A percentile compares a stretch with the other conserved stretches of the same genome.
Conservation (phyloP, 2,113 vertebrate genomes). For the Bos indicus region DNA sequence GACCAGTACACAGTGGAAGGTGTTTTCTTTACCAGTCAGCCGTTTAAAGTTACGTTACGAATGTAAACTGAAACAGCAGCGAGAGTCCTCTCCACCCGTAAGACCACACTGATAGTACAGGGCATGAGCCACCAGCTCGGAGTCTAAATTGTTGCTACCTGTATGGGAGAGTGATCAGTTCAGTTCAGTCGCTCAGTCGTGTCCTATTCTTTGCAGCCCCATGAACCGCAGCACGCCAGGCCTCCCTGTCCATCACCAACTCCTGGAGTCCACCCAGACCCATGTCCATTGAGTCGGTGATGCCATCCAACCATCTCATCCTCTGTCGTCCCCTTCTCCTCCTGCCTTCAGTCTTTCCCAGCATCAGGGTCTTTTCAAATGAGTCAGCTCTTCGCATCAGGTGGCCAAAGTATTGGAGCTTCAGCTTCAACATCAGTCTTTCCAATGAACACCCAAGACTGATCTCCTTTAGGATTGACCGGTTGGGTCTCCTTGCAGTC, state of each 20-base stretch:
- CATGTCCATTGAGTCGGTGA: not conserved
- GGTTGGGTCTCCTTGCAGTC: not conserved
- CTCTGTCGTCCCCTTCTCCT: not conserved
- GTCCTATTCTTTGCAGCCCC: rapidly evolving
- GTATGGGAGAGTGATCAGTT: not conserved
- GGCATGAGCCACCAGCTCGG: not conserved
- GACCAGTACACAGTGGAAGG: not conserved
- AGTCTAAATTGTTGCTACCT: not conserved
- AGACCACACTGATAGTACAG: not conserved
- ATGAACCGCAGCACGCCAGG: not conserved
- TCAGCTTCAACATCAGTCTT: not conserved
- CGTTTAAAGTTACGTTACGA: not conserved
- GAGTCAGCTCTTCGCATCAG: not conserved
- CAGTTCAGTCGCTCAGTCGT: not conserved
- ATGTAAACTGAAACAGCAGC: not conserved
- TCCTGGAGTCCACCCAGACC: not conserved
- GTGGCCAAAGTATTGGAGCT: not conserved
- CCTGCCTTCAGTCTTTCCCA: not conserved
- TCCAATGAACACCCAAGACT: not conserved
- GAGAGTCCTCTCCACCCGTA: not conserved
- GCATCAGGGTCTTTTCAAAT: not conserved
- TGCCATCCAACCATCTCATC: not conserved
- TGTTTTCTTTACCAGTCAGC: not conserved
- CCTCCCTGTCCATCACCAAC: not conserved
- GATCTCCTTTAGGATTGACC: not conserved